Conservation (phyloP, 2,888 invertebrate genomes). For the Sclerodermus sp. region DNA sequence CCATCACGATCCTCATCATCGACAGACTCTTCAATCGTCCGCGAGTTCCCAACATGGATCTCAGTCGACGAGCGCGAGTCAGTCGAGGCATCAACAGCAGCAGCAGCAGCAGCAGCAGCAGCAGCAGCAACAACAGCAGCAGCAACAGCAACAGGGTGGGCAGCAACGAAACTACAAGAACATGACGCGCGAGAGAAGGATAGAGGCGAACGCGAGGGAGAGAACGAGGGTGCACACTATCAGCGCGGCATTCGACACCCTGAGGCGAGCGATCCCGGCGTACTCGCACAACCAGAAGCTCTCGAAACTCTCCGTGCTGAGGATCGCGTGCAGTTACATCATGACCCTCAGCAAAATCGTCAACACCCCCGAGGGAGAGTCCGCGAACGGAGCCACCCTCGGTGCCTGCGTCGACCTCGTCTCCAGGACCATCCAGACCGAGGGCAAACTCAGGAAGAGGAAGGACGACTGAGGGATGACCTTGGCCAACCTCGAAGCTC, state of each 20-base stretch:
- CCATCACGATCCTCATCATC: conserved; percentile 17
- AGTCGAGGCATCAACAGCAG: conserved; percentile 23
- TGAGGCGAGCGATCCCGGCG: conserved; percentile 81
- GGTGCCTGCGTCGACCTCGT: conserved; percentile 81
- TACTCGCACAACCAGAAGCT: conserved; percentile 93
- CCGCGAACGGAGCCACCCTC: conserved; percentile 66
- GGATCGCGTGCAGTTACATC: conserved; percentile 93
- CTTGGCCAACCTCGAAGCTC: background rate
- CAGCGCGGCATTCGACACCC: conserved; percentile 90
- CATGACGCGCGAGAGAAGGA: conserved; percentile 89
- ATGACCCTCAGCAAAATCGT: conserved; percentile 80
- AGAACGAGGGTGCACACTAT: conserved; percentile 93
- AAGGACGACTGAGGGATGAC: conserved; percentile 67
- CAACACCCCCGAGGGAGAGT: conserved; percentile 60
- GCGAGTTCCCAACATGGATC: conserved; percentile 12
- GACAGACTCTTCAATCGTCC: conserved; percentile 16
- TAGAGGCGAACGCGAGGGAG: conserved; percentile 93
- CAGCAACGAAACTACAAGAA: conserved; percentile 90
- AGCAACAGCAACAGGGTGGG: too few relatives aligned
- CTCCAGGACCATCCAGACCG: conserved; percentile 90
- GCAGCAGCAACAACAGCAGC: too few relatives aligned
- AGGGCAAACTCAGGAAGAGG: conserved; percentile 85
- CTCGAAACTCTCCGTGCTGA: conserved; percentile 86
- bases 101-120: conserved; percentile 60
- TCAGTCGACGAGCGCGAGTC: conserved; percentile 10